phyloP scores from a whole-genome alignment of 2,113 vertebrate genomes.

The Microcebus jonahi region DNA sequence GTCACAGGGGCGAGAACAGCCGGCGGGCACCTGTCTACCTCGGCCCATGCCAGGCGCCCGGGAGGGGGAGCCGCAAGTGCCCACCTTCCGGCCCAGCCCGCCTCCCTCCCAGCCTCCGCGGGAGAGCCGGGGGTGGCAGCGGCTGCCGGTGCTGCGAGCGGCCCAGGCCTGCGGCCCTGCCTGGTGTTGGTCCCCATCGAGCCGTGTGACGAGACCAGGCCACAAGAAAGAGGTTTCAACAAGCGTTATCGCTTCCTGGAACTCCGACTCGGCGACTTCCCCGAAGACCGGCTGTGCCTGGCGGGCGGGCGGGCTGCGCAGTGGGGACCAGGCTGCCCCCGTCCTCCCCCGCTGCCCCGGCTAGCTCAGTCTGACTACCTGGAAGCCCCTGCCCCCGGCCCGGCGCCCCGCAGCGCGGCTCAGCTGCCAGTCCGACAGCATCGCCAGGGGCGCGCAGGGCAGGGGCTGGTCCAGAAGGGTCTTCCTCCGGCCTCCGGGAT shows the following conservation, averaged over 20 bases:
- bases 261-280: constrained; percentile 88
- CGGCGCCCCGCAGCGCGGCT: background rate
- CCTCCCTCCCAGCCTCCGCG: constrained; percentile 16
- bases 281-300: constrained; percentile 86
- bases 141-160: background rate
- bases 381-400: constrained; percentile 69
- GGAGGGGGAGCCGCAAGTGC: accelerated
- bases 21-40: background rate
- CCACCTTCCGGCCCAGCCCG: background rate
- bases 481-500: constrained; percentile 15
- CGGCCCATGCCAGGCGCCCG: background rate
- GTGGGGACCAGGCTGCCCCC: constrained; percentile 76
- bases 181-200: constrained; percentile 76
- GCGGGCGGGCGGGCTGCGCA: constrained; percentile 66
- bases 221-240: constrained; percentile 90
- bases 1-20: background rate
- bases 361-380: constrained; percentile 81
- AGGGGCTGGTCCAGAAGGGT: background rate
- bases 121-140: constrained; percentile 70
- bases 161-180: constrained; percentile 80
- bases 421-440: constrained; percentile 51
- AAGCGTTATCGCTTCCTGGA: constrained; percentile 89
- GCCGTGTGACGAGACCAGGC: constrained; percentile 86
- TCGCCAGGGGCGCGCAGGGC: constrained; percentile 33
- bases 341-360: constrained; percentile 62